Base-by-base conservation (phyloP, 2,797 vertebrate genomes). In the Anolis apletophallus region DNA sequence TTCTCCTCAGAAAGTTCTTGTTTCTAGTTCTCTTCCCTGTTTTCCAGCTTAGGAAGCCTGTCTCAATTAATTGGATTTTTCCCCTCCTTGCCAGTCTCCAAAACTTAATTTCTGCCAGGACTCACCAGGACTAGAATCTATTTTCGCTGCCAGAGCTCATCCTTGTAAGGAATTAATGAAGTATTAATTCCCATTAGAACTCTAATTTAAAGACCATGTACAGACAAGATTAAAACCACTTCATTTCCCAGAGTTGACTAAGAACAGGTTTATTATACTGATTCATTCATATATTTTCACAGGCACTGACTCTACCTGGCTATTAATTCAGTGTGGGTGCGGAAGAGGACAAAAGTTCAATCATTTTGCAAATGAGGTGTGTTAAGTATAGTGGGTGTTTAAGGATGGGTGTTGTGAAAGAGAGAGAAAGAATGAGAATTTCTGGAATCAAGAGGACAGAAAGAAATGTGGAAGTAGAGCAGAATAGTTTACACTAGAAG, bases 141-240 rank as follows among this genome's bases (percentile, higher is more conserved):
- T 87, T 87, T 87, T 93, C 93, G 90, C 79, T 71, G 79, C 83
- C 88, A 88, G 76, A 90, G 85, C 89, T 91, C 84, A 88, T 91
- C 81, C 52, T 82, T 83, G 68, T 83, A 52, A 85, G 92, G 81
- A 81, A 83, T 80, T 85, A 88, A 87, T 87, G 86, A 87, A 75
- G 76, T 87, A 84, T 87, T 83, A 87, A 87, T 87, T 87, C 68
- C 76, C 75, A 87, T 87, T 83, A 87, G 81, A 87, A 29, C 69
- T 87, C 81, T 87, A 64, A 87, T 79, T 87, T 87, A 80, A 79
- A 57, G 86, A 71, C 81, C 86, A 84, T 88, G 87, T 88, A 81
- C 57, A 85, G 83, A 84, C 77, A 88, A 81, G 78, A 87, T 87
- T 78, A 87, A 83, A 79, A 87, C 81, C 52, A 83, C 81, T 87